A percentile compares a stretch with the other conserved stretches of the same genome.
phyloP scores from a whole-genome alignment of 2,113 vertebrate species.

The Cnemophilus loriae region DNA sequence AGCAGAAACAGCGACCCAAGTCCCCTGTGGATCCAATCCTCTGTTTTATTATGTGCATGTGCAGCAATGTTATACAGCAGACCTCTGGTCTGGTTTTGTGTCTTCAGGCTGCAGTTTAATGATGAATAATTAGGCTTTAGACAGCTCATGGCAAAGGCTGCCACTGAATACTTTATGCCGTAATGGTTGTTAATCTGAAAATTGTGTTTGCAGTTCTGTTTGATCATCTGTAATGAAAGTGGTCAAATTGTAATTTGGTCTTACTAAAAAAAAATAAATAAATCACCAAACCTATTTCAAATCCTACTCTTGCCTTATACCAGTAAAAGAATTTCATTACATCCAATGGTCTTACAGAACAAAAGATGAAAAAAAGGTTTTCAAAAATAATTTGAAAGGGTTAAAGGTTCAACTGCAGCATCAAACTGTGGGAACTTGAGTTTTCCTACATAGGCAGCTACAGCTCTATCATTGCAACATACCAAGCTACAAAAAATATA shows the following conservation, averaged over 20 bases:
- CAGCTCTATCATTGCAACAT: neutral
- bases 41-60: constrained; percentile 18
- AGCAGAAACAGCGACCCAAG: neutral
- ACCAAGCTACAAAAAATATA: neutral
- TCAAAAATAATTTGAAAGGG: neutral
- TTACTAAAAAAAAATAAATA: neutral
- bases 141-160: constrained; percentile 49
- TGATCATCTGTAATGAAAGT: constrained; percentile 52
- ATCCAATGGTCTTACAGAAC: neutral
- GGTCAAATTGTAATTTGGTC: constrained; percentile 32
- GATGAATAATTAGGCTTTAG: constrained; percentile 63
- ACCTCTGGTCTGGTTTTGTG: constrained; percentile 56
- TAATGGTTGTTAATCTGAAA: constrained; percentile 63
- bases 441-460: neutral
- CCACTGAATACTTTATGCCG: constrained; percentile 31
- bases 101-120: constrained; percentile 63
- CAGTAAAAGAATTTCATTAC: neutral
- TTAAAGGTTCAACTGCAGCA: neutral
- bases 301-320: neutral
- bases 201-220: constrained; percentile 49
- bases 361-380: neutral
- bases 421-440: neutral
- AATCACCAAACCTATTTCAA: neutral
- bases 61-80: neutral
- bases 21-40: neutral